phyloP scores from a whole-genome alignment of 2,888 invertebrate species.

The Drosophila kokeensis region DNA sequence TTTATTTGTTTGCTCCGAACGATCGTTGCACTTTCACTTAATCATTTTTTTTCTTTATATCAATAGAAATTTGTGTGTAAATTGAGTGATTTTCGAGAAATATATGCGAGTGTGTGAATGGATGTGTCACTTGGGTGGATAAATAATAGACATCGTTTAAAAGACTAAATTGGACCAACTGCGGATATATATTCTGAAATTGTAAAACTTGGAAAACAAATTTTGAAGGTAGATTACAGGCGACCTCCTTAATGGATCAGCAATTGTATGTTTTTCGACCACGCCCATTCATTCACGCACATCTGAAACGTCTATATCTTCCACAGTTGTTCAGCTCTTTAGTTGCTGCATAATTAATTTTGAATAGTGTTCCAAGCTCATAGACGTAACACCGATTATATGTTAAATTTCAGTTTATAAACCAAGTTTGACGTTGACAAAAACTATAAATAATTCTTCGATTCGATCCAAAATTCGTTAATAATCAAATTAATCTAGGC shows the following conservation, averaged over 20 bases:
- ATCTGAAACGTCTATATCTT: background rate
- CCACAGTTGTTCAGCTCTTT: background rate
- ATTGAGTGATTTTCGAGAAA: slow-evolving; percentile 31
- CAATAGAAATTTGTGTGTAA: slow-evolving; percentile 60
- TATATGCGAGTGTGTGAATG: background rate
- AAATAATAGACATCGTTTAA: background rate
- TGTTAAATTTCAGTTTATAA: no score
- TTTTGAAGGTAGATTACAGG: background rate
- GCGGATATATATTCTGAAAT: background rate
- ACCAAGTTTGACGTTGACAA: background rate
- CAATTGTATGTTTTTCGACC: background rate
- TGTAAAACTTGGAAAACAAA: fast-evolving
- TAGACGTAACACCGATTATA: no score
- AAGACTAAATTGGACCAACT: background rate
- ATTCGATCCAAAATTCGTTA: background rate
- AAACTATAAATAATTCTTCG: background rate
- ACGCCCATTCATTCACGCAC: background rate
- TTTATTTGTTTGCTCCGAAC: slow-evolving; percentile 29
- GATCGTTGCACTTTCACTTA: slow-evolving; percentile 52
- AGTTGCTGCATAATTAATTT: no score
- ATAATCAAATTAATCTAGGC: background rate
- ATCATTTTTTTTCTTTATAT: slow-evolving; percentile 39
- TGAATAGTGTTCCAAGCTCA: no score
- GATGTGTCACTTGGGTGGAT: background rate
- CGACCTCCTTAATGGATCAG: background rate